Percentiles rank a stretch among this genome's conserved stretches.
These are phyloP conservation scores for Hydriomena furcata DNA, from an alignment of 2,888 invertebrate genomes.

Conservation along the genomic window DNA sequence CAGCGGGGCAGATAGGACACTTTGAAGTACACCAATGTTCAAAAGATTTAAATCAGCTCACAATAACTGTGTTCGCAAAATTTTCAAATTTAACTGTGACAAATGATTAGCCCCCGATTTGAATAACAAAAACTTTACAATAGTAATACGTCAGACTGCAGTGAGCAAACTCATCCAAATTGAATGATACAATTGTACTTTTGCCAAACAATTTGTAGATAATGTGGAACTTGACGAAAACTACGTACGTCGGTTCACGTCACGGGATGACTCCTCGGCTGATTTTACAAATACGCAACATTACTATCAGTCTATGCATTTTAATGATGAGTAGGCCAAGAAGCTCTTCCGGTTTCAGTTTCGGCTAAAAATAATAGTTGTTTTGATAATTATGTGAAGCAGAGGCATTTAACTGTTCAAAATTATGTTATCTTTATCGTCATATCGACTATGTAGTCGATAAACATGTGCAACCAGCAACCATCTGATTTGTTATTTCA, in stretches of 20 bases:
- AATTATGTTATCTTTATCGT: too few species aligned
- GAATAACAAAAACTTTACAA: neutral
- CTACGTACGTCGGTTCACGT: slow-evolving; percentile 8
- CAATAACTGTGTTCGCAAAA: too few species aligned
- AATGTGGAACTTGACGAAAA: slow-evolving; percentile 13
- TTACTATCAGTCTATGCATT: slow-evolving; percentile 22
- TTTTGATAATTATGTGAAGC: neutral
- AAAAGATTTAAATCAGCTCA: too few species aligned
- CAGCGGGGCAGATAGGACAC: too few species aligned
- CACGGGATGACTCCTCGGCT: slow-evolving; percentile 16
- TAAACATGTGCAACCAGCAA: too few species aligned
- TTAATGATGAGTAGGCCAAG: slow-evolving; percentile 15
- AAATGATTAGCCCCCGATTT: neutral
- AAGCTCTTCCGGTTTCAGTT: slow-evolving; percentile 15
- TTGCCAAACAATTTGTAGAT: slow-evolving; percentile 19
- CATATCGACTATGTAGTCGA: too few species aligned
- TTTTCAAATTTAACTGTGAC: neutral
- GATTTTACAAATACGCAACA: slow-evolving; percentile 5
- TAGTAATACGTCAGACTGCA: slow-evolving; percentile 9
- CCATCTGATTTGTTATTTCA: too few species aligned
- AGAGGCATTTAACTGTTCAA: too few species aligned
- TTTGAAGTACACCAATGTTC: too few species aligned
- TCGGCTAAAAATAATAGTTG: slow-evolving; percentile 11
- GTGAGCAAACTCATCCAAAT: slow-evolving; percentile 2
- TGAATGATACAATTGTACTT: slow-evolving; percentile 7